These are phyloP conservation scores for Epinephelus fuscoguttatus DNA, from an alignment of 2,113 vertebrate genomes.

Conservation along the genomic window DNA sequence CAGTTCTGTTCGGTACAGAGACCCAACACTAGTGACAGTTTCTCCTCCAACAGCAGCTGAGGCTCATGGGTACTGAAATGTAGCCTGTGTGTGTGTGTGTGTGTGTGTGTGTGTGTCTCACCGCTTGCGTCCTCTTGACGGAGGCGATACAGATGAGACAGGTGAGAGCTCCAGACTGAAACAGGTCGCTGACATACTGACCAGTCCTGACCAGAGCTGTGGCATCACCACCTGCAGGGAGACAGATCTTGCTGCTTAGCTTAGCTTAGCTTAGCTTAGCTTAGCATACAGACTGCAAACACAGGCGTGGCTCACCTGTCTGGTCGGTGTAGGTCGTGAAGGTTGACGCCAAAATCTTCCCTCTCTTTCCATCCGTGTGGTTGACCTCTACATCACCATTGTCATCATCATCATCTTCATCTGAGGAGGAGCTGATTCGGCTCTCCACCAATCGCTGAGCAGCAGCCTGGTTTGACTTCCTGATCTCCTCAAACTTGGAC, in stretches of 20 bases:
- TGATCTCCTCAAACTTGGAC: conserved; percentile 95
- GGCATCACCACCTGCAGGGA: conserved; percentile 87
- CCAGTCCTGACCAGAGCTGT: conserved; percentile 90
- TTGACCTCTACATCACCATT: conserved; percentile 70
- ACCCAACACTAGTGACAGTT: too few relatives aligned
- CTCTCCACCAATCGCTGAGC: conserved; percentile 89
- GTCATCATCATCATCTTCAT: conserved; percentile 84
- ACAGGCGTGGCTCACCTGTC: conserved; percentile 84
- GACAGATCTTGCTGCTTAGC: background rate
- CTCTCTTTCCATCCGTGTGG: conserved; percentile 87
- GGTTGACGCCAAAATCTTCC: conserved; percentile 92
- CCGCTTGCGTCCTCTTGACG: conserved; percentile 94
- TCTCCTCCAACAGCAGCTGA: too few relatives aligned
- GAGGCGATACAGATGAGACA: conserved; percentile 98
- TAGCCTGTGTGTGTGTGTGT: conserved; percentile 25
- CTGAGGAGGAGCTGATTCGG: conserved; percentile 88
- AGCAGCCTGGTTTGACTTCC: conserved; percentile 91
- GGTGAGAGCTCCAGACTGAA: conserved; percentile 93
- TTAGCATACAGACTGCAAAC: too few relatives aligned
- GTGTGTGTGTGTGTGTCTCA: conserved; percentile 70
- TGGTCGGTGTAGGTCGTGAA: conserved; percentile 92
- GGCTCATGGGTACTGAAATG: too few relatives aligned
- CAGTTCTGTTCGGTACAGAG: too few relatives aligned
- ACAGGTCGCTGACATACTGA: conserved; percentile 94
- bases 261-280: too few relatives aligned